These are phyloP conservation scores for Theocolax elegans DNA, from an alignment of 1,140 invertebrate species.

Conservation along the genomic window DNA sequence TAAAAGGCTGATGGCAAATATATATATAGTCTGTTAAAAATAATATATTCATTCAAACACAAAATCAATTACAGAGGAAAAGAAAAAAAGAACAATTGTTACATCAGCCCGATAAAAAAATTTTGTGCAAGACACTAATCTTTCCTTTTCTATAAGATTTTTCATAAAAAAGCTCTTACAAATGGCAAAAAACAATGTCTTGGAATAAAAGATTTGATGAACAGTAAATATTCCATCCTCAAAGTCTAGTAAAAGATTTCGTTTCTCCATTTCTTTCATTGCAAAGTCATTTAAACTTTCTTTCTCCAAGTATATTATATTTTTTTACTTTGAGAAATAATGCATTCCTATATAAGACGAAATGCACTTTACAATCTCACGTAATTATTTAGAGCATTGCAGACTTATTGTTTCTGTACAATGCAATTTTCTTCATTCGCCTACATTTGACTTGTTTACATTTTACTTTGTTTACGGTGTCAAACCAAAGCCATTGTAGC, in stretches of 20 bases:
- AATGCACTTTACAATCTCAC: constrained; percentile 30
- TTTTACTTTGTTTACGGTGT: constrained; percentile 32
- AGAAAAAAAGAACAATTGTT: not conserved
- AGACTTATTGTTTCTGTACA: constrained; percentile 28
- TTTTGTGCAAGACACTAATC: constrained; percentile 22
- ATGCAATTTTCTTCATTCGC: constrained; percentile 17
- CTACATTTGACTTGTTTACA: constrained; percentile 21
- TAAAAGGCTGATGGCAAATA: constrained; percentile 24
- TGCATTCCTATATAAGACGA: constrained; percentile 28
- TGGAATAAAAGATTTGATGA: constrained; percentile 25
- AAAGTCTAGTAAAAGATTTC: constrained; percentile 11
- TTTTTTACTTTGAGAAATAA: constrained; percentile 26
- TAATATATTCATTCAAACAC: too few species aligned
- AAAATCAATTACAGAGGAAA: not conserved
- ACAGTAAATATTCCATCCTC: constrained; percentile 30
- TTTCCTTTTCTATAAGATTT: constrained; percentile 10
- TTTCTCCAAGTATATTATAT: constrained; percentile 21
- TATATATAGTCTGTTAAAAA: too few species aligned
- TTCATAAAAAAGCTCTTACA: constrained; percentile 34
- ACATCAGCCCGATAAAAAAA: constrained; percentile 29
- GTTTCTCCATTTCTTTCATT: constrained; percentile 1
- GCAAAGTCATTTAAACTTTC: constrained; percentile 21
- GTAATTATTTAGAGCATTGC: constrained; percentile 32
- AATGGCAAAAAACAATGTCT: constrained; percentile 20
- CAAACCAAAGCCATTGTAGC: constrained; percentile 36